phyloP scores from a whole-genome alignment of 2,113 vertebrate genomes.

The Aphyosemion australe region DNA sequence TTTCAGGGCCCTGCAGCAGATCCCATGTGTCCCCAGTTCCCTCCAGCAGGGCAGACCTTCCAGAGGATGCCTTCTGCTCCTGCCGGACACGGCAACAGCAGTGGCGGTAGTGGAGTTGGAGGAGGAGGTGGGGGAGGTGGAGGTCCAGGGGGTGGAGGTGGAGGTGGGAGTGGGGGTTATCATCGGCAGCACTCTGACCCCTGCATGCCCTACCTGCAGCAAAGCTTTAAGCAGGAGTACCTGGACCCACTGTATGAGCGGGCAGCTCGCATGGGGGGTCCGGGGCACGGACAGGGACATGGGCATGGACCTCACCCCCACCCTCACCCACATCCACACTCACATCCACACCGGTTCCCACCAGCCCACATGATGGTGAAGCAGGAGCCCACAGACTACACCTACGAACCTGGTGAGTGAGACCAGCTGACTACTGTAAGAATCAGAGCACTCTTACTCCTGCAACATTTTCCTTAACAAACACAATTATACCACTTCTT shows the following conservation, averaged over 20 bases:
- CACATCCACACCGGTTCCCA: slow-evolving; percentile 79
- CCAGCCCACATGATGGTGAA: slow-evolving; percentile 89
- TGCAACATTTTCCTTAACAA: too few relatives aligned
- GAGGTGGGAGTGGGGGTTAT: slow-evolving; percentile 60
- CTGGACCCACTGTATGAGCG: slow-evolving; percentile 86
- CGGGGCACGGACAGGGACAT: slow-evolving; percentile 41
- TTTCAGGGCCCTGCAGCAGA: slow-evolving; percentile 84
- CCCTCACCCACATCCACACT: slow-evolving; percentile 54
- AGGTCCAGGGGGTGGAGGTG: slow-evolving; percentile 40
- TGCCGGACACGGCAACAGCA: slow-evolving; percentile 52
- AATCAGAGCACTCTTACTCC: too few relatives aligned
- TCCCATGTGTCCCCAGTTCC: slow-evolving; percentile 83
- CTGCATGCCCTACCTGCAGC: slow-evolving; percentile 86
- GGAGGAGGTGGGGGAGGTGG: slow-evolving; percentile 35
- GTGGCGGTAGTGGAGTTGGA: slow-evolving; percentile 42
- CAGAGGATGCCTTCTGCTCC: slow-evolving; percentile 80
- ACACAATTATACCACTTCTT: too few relatives aligned
- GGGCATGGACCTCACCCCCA: slow-evolving; percentile 4
- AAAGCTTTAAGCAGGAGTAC: slow-evolving; percentile 94
- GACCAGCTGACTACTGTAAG: background rate
- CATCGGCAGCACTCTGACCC: slow-evolving; percentile 86
- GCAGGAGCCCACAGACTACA: slow-evolving; percentile 91
- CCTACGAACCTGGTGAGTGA: slow-evolving; percentile 88
- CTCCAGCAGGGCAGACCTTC: slow-evolving; percentile 79
- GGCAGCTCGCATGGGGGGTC: slow-evolving; percentile 70